Conservation (phyloP, 1,140 invertebrate genomes). For the Panagrolaimus sp. region DNA sequence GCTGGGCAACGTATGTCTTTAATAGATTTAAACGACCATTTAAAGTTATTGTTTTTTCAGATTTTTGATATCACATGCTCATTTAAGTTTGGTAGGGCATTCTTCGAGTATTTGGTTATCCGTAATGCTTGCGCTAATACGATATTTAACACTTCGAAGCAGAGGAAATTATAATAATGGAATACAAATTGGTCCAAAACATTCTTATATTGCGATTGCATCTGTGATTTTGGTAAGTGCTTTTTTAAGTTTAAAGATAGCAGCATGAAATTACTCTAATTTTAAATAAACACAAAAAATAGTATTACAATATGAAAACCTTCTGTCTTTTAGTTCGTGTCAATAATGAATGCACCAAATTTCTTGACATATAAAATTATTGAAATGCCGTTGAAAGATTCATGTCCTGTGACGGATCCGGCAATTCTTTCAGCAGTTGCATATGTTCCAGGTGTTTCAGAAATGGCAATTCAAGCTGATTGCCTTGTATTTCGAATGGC, state of each 20-base stretch:
- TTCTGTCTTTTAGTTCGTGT: conserved; percentile 27
- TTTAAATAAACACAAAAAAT: too few relatives aligned
- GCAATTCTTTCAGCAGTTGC: conserved; percentile 27
- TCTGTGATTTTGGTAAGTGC: conserved; percentile 44
- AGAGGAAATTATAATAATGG: conserved; percentile 33
- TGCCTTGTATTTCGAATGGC: conserved; percentile 46
- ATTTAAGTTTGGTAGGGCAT: conserved; percentile 52
- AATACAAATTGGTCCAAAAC: conserved; percentile 24
- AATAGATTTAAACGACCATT: not conserved
- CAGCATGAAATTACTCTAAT: too few relatives aligned
- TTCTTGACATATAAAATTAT: conserved; percentile 57
- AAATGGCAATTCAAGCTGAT: conserved; percentile 37
- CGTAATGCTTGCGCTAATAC: conserved; percentile 52
- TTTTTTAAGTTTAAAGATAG: too few relatives aligned
- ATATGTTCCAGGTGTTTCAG: conserved; percentile 53
- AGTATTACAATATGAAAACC: too few relatives aligned
- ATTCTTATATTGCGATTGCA: conserved; percentile 48
- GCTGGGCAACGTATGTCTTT: conserved; percentile 43
- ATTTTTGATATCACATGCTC: conserved; percentile 55
- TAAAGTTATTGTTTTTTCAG: not conserved
- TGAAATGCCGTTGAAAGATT: conserved; percentile 38
- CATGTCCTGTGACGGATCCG: conserved; percentile 32
- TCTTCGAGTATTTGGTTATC: conserved; percentile 54
- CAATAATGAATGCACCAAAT: conserved; percentile 52
- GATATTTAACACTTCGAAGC: conserved; percentile 51